Evolutionary conservation across 2,797 vertebrate genomes (phyloP).

Genomic region (Saguinus oedipus): DNA sequence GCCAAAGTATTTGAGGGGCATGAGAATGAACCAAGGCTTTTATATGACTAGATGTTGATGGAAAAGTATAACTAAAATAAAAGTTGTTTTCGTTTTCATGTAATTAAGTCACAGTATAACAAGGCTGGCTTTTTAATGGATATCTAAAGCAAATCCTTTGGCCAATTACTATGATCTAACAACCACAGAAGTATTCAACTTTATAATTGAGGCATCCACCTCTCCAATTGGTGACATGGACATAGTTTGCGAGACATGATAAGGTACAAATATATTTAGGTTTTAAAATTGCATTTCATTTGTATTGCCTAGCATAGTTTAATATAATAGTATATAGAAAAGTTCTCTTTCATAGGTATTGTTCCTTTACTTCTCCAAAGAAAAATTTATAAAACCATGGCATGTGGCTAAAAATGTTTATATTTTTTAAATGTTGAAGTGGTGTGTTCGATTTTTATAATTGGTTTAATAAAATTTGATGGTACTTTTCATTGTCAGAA

Average conservation of each 20-base stretch:
- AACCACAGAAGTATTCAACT: slow-evolving; percentile 11
- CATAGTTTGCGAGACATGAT: slow-evolving; percentile 59
- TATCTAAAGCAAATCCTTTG: slow-evolving; percentile 57
- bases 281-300: slow-evolving; percentile 72
- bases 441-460: slow-evolving; percentile 58
- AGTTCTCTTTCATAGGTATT: slow-evolving; percentile 42
- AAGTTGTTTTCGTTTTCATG: slow-evolving; percentile 60
- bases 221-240: slow-evolving; percentile 56
- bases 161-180: slow-evolving; percentile 21
- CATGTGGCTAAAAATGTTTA: slow-evolving; percentile 27
- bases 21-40: slow-evolving; percentile 53
- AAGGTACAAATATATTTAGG: slow-evolving; percentile 57
- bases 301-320: slow-evolving; percentile 53
- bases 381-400: slow-evolving; percentile 43
- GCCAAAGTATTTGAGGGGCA: slow-evolving; percentile 33
- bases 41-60: slow-evolving; percentile 51
- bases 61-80: slow-evolving; percentile 51
- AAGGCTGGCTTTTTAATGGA: slow-evolving; percentile 21
- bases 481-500: slow-evolving; percentile 10
- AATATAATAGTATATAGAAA: slow-evolving; percentile 22
- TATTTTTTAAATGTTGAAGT: slow-evolving; percentile 54
- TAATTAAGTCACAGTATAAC: slow-evolving; percentile 42
- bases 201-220: slow-evolving; percentile 46
- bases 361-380: slow-evolving; percentile 49
- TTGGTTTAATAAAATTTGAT: slow-evolving; percentile 42